A percentile compares a stretch with the other conserved stretches of the same genome.
phyloP scores from a whole-genome alignment of 2,797 vertebrate species.

The Fistularia commersonii region DNA sequence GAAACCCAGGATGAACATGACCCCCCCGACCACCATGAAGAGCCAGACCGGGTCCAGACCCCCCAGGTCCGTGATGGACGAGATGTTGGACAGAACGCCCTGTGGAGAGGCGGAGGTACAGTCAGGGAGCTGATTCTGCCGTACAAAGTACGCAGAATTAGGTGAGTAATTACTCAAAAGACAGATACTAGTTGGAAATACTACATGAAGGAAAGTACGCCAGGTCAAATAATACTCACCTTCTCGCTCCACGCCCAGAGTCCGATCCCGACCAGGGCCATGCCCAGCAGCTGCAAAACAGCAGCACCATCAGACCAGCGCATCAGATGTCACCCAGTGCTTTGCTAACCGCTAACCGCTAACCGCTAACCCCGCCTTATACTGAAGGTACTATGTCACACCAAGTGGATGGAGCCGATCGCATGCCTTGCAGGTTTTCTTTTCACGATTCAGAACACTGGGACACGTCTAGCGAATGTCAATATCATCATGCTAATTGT shows the following conservation, averaged over 20 bases:
- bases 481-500: too few species aligned
- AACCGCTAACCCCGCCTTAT: too few species aligned
- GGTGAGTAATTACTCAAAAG: too few species aligned
- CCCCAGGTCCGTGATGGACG: slow-evolving; percentile 94
- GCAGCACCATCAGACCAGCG: not conserved
- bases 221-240: slow-evolving; percentile 70
- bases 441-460: too few species aligned
- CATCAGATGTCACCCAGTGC: not conserved
- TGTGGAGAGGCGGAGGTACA: slow-evolving; percentile 41
- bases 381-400: too few species aligned
- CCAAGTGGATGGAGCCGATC: too few species aligned
- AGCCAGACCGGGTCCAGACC: slow-evolving; percentile 97
- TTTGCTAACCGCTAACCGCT: too few species aligned
- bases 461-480: too few species aligned
- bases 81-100: slow-evolving; percentile 97
- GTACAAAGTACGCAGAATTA: too few species aligned
- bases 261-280: slow-evolving; percentile 93
- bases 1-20: slow-evolving; percentile 97
- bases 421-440: too few species aligned
- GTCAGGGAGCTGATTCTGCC: too few species aligned
- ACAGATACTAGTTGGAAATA: not conserved
- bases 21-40: slow-evolving; percentile 93
- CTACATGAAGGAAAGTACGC: too few species aligned
- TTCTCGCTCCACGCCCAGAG: slow-evolving; percentile 99
- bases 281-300: slow-evolving; percentile 88